These are phyloP conservation scores for Stenolophus ochropezus DNA, from an alignment of 2,888 invertebrate species.

Conservation along the genomic window DNA sequence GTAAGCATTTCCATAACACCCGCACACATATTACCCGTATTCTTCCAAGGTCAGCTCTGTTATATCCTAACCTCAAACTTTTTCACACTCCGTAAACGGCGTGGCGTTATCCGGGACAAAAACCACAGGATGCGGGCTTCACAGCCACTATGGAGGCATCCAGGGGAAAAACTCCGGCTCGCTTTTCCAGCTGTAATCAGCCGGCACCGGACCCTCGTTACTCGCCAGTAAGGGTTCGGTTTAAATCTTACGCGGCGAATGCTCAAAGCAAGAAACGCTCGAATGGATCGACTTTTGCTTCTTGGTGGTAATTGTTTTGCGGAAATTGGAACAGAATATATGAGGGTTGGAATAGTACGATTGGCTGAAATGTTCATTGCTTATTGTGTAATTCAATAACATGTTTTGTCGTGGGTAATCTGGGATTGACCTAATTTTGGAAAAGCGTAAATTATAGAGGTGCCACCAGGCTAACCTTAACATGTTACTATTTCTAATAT, in stretches of 20 bases:
- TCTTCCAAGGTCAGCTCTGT: neutral
- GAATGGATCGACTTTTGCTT: neutral
- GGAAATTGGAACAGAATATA: neutral
- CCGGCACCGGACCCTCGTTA: neutral
- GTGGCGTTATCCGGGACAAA: neutral
- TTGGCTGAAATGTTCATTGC: neutral
- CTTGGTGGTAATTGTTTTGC: slow-evolving; percentile 3
- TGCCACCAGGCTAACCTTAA: too few relatives aligned
- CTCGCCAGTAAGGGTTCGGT: neutral
- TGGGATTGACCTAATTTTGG: too few relatives aligned
- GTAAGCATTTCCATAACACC: neutral
- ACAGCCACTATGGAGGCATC: neutral
- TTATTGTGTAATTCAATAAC: neutral
- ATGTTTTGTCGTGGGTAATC: too few relatives aligned
- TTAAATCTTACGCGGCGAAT: neutral
- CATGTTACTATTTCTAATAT: too few relatives aligned
- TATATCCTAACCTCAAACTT: neutral
- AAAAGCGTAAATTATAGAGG: too few relatives aligned
- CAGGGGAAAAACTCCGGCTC: neutral
- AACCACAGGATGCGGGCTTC: slow-evolving; percentile 10
- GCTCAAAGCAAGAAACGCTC: neutral
- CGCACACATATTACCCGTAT: too few relatives aligned
- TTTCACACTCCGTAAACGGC: slow-evolving; percentile 5
- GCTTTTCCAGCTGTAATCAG: neutral
- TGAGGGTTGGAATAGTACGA: neutral